phyloP scores from a whole-genome alignment of 92 coral and sea anemone genomes.

The Phymanthus crucifer region DNA sequence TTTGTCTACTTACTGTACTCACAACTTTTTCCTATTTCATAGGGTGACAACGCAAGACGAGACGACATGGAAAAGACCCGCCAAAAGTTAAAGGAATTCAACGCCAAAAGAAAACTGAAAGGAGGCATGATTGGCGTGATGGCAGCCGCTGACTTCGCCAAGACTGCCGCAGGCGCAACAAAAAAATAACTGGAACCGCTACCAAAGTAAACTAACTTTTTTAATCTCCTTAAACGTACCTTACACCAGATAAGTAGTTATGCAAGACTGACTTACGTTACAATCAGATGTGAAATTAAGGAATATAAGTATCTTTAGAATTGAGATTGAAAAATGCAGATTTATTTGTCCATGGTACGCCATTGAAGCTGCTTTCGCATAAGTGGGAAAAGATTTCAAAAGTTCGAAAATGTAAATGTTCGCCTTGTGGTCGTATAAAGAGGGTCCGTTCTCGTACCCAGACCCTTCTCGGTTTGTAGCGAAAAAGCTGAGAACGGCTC shows the following conservation, averaged over 20 bases:
- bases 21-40: not conserved
- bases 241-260: not conserved
- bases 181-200: conserved; percentile 1
- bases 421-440: no score
- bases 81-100: conserved; percentile 75
- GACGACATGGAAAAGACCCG: conserved; percentile 85
- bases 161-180: conserved; percentile 14
- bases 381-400: no score
- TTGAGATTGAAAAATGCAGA: no score
- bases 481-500: no score
- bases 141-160: conserved; percentile 67
- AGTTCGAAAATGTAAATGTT: no score
- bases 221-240: not conserved
- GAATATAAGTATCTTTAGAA: no score
- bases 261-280: not conserved
- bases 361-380: no score
- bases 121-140: conserved; percentile 89
- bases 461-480: no score
- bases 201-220: not conserved
- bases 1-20: no score
- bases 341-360: no score
- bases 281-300: not conserved
- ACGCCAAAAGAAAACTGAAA: conserved; percentile 89
- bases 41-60: conserved; percentile 87
- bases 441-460: no score